Percentiles rank a stretch among this genome's conserved stretches.
Conservation (phyloP, 2,113 vertebrate genomes). For the Lamprologus sp. region DNA sequence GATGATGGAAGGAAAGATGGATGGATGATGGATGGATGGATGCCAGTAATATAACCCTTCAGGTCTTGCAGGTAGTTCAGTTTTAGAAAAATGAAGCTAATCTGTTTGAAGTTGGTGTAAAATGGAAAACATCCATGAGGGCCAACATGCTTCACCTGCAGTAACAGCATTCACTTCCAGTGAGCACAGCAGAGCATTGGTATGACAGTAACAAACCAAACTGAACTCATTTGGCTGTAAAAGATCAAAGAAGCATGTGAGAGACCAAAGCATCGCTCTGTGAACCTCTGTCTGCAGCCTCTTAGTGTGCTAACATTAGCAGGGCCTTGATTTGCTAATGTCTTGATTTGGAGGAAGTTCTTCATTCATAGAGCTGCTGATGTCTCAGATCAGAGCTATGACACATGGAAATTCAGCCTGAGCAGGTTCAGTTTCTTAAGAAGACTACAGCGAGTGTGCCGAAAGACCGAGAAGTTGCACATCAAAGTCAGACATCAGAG, state of each 20-base stretch:
- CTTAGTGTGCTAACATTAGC: constrained; percentile 7
- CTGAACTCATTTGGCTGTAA: background rate
- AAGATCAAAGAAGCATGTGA: constrained; percentile 4
- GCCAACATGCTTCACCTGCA: background rate
- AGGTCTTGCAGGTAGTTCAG: background rate
- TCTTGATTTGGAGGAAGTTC: constrained; percentile 27
- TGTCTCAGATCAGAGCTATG: constrained; percentile 36
- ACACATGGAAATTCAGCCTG: background rate
- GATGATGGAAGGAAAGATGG: too few relatives aligned
- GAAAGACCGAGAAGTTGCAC: constrained; percentile 6
- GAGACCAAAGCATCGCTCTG: background rate
- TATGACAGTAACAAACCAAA: background rate
- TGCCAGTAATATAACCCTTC: background rate
- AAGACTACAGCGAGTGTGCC: constrained; percentile 16
- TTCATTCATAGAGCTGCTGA: background rate
- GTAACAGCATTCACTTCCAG: background rate
- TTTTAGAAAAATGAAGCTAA: background rate
- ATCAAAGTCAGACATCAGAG: constrained; percentile 44
- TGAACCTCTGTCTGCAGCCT: background rate
- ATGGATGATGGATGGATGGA: background rate
- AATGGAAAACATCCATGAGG: background rate
- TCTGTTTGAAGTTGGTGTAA: background rate
- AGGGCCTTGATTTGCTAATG: constrained; percentile 30
- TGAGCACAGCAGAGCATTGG: background rate
- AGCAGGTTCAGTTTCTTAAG: background rate